These are phyloP conservation scores for Agonopterix arenella DNA, from an alignment of 2,888 invertebrate species.

Conservation along the genomic window DNA sequence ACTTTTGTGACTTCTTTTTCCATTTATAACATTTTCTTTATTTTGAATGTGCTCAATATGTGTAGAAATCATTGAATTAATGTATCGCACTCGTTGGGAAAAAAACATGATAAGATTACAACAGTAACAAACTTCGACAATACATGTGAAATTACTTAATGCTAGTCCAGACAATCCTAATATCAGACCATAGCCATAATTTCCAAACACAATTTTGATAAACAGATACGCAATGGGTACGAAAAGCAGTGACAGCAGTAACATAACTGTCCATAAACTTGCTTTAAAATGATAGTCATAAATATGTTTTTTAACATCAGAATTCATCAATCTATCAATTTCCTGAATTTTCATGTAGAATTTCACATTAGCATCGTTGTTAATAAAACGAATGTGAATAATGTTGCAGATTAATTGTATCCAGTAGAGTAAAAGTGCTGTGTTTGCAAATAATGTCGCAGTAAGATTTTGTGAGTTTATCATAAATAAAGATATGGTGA, in stretches of 20 bases:
- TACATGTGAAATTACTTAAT: slow-evolving; percentile 22
- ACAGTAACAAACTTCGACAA: slow-evolving; percentile 34
- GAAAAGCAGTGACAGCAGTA: slow-evolving; percentile 9
- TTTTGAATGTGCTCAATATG: too few relatives aligned
- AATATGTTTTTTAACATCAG: slow-evolving; percentile 24
- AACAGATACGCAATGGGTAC: slow-evolving; percentile 1
- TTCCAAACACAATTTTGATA: slow-evolving; percentile 11
- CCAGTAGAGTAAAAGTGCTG: too few relatives aligned
- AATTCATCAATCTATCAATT: slow-evolving; percentile 41
- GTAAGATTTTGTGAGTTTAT: too few relatives aligned
- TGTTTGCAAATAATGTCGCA: too few relatives aligned
- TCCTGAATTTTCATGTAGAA: slow-evolving; percentile 44
- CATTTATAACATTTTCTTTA: too few relatives aligned
- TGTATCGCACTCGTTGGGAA: slow-evolving; percentile 29
- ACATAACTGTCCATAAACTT: slow-evolving; percentile 18
- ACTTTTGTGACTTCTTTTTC: too few relatives aligned
- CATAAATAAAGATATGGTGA: neutral
- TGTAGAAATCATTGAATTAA: slow-evolving; percentile 30
- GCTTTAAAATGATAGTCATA: slow-evolving; percentile 21
- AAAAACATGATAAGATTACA: slow-evolving; percentile 38
- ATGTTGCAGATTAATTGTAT: slow-evolving; percentile 17
- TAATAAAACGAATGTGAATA: slow-evolving; percentile 39
- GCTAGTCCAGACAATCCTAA: slow-evolving; percentile 7
- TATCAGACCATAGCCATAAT: slow-evolving; percentile 6
- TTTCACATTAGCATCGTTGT: slow-evolving; percentile 30